Percentiles rank a stretch among this genome's conserved stretches.
Conservation (phyloP, 2,797 vertebrate genomes). For the Danionella dracula region DNA sequence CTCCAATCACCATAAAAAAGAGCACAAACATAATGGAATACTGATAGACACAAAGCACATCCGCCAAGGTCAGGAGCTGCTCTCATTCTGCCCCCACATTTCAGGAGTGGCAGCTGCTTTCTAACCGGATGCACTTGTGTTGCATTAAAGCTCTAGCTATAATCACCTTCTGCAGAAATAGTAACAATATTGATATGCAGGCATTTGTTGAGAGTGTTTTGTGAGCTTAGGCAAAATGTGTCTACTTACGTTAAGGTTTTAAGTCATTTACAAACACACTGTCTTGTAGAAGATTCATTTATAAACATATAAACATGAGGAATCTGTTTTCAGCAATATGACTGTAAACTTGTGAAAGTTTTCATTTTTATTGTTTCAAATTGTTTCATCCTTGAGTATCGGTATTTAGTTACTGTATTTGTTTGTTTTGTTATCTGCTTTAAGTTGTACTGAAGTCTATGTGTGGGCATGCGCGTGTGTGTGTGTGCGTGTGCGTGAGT, state of each 20-base stretch:
- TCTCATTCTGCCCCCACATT: conserved; percentile 1
- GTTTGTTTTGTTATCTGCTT: too few species aligned
- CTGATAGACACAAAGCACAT: conserved; percentile 33
- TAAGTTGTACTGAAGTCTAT: too few species aligned
- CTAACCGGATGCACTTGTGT: conserved; percentile 20
- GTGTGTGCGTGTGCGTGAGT: too few species aligned
- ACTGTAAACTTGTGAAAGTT: neutral
- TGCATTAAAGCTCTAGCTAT: conserved; percentile 30
- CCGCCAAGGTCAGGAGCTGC: conserved; percentile 42
- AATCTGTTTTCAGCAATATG: neutral
- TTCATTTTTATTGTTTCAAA: neutral
- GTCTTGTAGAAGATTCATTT: neutral
- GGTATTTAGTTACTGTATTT: too few species aligned
- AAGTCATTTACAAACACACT: neutral
- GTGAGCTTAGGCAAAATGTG: neutral
- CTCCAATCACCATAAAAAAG: conserved; percentile 40
- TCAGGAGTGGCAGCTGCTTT: neutral
- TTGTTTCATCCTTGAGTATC: too few species aligned
- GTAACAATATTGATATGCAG: conserved; percentile 24
- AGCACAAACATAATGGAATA: conserved; percentile 35
- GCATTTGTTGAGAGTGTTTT: conserved; percentile 10
- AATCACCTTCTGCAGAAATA: neutral
- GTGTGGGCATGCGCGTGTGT: too few species aligned
- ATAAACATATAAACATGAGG: neutral
- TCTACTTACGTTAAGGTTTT: too few species aligned